phyloP scores from a whole-genome alignment of 2,888 invertebrate genomes.

The Tuberolachnus salignus region DNA sequence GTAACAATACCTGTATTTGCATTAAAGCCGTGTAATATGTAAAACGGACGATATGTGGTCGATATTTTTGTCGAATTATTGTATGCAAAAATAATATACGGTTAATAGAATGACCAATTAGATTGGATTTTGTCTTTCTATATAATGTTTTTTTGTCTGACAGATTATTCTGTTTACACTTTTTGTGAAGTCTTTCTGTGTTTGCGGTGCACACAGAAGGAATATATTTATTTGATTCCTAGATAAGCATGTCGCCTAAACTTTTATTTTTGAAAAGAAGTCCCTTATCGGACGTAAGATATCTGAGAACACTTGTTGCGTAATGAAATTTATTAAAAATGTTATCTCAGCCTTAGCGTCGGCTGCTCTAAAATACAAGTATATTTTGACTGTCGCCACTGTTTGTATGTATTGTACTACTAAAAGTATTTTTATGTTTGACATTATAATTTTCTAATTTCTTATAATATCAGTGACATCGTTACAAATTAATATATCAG shows the following conservation, averaged over 20 bases:
- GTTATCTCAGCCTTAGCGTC: constrained; percentile 23
- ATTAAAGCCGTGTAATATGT: constrained; percentile 9
- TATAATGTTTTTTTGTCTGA: constrained; percentile 5
- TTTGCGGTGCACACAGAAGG: constrained; percentile 20
- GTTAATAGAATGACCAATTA: constrained; percentile 10
- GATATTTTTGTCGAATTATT: neutral
- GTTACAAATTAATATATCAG: no score
- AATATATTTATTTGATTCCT: constrained; percentile 10
- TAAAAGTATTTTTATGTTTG: no score
- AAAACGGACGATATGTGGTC: neutral
- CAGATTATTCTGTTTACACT: constrained; percentile 9
- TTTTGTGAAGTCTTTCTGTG: constrained; percentile 36
- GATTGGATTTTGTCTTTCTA: neutral
- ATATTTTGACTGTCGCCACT: no score
- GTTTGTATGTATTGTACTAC: no score
- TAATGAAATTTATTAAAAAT: constrained; percentile 31
- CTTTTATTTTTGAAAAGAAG: constrained; percentile 28
- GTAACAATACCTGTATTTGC: no score
- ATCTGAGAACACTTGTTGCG: neutral
- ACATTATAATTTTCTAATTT: no score
- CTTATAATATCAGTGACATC: no score
- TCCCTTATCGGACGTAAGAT: constrained; percentile 19
- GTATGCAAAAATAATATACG: neutral
- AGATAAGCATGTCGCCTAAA: neutral
- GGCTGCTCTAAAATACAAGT: constrained; percentile 16